A percentile compares a stretch with the other conserved stretches of the same genome.
Conservation (phyloP, 2,888 invertebrate genomes). For the Apamea monoglypha region DNA sequence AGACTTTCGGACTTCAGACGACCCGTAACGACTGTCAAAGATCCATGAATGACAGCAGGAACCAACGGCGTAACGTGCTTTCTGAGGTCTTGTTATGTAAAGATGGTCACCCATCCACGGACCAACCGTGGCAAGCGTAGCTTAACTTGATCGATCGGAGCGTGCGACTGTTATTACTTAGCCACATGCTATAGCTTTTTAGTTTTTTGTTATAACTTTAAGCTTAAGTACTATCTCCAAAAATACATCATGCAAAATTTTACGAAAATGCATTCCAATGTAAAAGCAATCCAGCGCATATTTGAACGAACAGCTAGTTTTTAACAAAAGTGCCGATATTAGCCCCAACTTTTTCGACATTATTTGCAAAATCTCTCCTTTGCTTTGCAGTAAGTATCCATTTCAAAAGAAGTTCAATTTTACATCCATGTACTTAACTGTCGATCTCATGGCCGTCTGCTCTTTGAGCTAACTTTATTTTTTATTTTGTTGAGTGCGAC, state of each 20-base stretch:
- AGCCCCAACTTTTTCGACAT: background rate
- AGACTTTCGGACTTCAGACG: no score
- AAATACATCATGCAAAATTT: background rate
- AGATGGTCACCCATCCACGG: no score
- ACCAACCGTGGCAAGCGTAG: no score
- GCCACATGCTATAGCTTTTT: no score
- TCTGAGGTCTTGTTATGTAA: no score
- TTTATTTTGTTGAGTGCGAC: constrained; percentile 33
- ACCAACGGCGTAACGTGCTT: no score
- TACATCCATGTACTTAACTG: constrained; percentile 12
- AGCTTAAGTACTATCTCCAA: background rate
- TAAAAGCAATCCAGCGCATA: background rate
- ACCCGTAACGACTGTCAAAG: no score
- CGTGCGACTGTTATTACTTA: no score
- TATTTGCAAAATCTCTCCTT: background rate
- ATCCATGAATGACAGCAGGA: no score
- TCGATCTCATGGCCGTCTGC: constrained; percentile 9
- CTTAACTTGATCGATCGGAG: no score
- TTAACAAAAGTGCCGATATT: no score
- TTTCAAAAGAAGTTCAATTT: background rate
- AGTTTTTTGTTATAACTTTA: background rate
- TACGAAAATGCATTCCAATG: background rate
- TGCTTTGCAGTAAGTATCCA: background rate
- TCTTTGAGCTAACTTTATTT: constrained; percentile 42
- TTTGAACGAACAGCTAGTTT: background rate